Percentiles rank a stretch among this genome's conserved stretches.
phyloP scores from a whole-genome alignment of 2,797 vertebrate genomes.

The Cynodonichthys magdalenae region DNA sequence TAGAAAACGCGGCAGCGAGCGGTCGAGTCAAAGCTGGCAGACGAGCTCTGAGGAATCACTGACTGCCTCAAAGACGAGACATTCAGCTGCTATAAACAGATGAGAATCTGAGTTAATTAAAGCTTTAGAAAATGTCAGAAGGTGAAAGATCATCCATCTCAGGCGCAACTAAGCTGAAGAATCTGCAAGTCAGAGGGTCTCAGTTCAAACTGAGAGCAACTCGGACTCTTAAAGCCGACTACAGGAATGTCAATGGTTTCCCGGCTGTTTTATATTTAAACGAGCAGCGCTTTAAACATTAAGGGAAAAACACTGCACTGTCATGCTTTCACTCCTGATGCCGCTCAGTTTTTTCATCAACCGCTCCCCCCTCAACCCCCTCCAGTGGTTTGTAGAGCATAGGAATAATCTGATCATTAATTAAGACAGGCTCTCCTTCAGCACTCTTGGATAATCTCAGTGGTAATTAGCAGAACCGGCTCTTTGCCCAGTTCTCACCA shows the following conservation, averaged over 20 bases:
- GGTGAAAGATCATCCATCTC: constrained; percentile 55
- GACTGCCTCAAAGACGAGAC: constrained; percentile 20
- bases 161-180: constrained; percentile 6
- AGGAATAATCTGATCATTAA: constrained; percentile 53
- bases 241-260: constrained; percentile 41
- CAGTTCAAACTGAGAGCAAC: not conserved
- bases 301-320: too few relatives aligned
- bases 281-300: not conserved
- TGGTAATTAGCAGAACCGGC: constrained; percentile 43
- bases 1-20: constrained; percentile 49
- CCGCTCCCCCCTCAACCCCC: not conserved
- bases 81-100: constrained; percentile 27
- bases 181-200: constrained; percentile 13
- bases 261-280: constrained; percentile 1
- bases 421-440: constrained; percentile 46
- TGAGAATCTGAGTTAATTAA: constrained; percentile 51
- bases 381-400: constrained; percentile 18
- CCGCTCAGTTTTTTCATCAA: constrained; percentile 11
- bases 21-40: too few relatives aligned
- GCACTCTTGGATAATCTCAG: constrained; percentile 47
- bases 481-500: constrained; percentile 31
- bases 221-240: constrained; percentile 24
- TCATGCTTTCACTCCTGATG: not conserved
- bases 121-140: constrained; percentile 43
- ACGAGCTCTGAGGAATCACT: constrained; percentile 33